phyloP scores from a whole-genome alignment of 2,888 invertebrate species.

The Chesias legatella region DNA sequence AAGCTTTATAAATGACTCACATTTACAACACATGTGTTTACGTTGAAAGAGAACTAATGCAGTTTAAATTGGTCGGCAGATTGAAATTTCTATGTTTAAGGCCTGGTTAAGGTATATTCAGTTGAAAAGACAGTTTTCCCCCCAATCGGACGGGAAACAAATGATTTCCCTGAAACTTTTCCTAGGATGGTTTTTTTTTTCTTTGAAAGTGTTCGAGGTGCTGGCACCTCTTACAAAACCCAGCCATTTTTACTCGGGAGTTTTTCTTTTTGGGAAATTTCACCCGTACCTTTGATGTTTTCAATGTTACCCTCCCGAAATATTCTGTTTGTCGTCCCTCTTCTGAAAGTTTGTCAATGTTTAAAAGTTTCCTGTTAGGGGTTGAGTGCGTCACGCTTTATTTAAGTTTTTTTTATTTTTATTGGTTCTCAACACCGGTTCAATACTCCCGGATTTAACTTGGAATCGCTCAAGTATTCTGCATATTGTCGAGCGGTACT shows the following conservation, averaged over 20 bases:
- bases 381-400: constrained; percentile 15
- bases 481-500: too few relatives aligned
- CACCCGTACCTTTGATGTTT: constrained; percentile 30
- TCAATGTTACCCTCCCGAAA: constrained; percentile 32
- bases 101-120: background rate
- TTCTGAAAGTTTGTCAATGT: constrained; percentile 28
- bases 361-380: constrained; percentile 26
- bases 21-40: too few relatives aligned
- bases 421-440: constrained; percentile 5
- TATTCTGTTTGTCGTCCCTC: constrained; percentile 30
- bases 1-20: constrained; percentile 1
- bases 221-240: constrained; percentile 46
- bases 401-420: constrained; percentile 10
- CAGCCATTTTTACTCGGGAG: constrained; percentile 40
- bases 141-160: constrained; percentile 22
- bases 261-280: constrained; percentile 46
- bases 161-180: constrained; percentile 36
- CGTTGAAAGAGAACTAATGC: too few relatives aligned
- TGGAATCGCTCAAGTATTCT: background rate
- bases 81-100: too few relatives aligned
- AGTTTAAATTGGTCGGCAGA: too few relatives aligned
- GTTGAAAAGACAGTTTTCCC: constrained; percentile 7
- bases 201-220: constrained; percentile 42
- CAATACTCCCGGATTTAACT: background rate
- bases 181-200: constrained; percentile 30